A percentile compares a stretch with the other conserved stretches of the same genome.
Evolutionary conservation across 2,797 vertebrate species (phyloP).

Genomic region (Propithecus deckenii): DNA sequence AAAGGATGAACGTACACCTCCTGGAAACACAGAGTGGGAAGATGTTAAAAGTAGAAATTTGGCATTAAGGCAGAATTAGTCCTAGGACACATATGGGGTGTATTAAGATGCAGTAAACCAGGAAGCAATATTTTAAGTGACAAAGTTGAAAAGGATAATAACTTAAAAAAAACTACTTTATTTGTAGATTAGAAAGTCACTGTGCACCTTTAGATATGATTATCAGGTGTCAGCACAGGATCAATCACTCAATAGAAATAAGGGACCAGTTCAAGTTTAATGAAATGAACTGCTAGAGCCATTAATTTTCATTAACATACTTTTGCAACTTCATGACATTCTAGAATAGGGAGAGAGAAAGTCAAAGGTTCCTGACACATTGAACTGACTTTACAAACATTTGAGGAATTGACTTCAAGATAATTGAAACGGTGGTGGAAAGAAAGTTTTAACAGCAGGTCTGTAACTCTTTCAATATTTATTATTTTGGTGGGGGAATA

Average conservation of each 20-base stretch:
- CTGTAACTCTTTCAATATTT: not conserved
- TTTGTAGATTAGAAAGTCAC: not conserved
- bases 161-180: not conserved
- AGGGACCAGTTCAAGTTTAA: not conserved
- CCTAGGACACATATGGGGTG: not conserved
- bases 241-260: not conserved
- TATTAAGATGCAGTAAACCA: not conserved
- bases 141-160: not conserved
- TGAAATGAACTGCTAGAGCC: not conserved
- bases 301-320: not conserved
- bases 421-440: not conserved
- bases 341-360: not conserved
- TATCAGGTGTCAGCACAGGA: not conserved
- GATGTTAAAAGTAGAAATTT: not conserved
- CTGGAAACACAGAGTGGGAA: not conserved
- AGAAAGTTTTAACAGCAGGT: not conserved
- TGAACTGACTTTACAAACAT: not conserved
- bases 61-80: not conserved
- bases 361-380: not conserved
- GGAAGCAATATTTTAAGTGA: not conserved
- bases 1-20: no score
- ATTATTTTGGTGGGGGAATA: not conserved
- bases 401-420: not conserved
- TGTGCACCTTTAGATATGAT: not conserved
- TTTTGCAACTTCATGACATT: not conserved